Conservation (phyloP, 2,113 vertebrate species). For the Suncus etruscus region DNA sequence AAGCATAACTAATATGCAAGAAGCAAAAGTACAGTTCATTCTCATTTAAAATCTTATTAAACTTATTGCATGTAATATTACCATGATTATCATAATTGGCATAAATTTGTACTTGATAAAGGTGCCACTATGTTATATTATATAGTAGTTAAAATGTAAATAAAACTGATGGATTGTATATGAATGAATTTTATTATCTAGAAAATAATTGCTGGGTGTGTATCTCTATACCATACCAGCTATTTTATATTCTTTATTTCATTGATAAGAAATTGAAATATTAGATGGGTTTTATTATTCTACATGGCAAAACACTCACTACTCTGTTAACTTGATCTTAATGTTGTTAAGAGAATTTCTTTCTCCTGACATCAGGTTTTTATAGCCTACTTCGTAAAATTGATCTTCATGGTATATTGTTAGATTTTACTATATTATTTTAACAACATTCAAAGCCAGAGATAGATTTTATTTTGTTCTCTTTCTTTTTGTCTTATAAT, state of each 20-base stretch:
- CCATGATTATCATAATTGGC: conserved; percentile 64
- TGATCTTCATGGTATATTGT: neutral
- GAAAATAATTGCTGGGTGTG: neutral
- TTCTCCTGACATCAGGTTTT: conserved; percentile 18
- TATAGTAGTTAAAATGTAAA: conserved; percentile 19
- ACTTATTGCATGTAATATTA: conserved; percentile 58
- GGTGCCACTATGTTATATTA: conserved; percentile 21
- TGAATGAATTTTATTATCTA: conserved; percentile 27
- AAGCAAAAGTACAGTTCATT: conserved; percentile 54
- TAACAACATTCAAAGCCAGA: conserved; percentile 11
- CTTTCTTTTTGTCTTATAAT: neutral
- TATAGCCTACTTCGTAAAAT: neutral
- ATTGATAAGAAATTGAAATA: neutral
- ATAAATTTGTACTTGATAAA: conserved; percentile 48
- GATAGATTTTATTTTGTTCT: neutral
- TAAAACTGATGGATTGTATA: conserved; percentile 28
- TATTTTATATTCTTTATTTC: conserved; percentile 19
- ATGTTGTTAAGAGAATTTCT: conserved; percentile 14
- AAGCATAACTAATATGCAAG: conserved; percentile 55
- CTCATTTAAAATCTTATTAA: conserved; percentile 51
- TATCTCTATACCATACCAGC: neutral
- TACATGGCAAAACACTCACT: too few relatives aligned
- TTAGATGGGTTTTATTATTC: neutral
- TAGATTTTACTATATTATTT: neutral
- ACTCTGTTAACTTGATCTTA: neutral